Conservation (phyloP, 2,797 vertebrate species). For the Furcifer pardalis region DNA sequence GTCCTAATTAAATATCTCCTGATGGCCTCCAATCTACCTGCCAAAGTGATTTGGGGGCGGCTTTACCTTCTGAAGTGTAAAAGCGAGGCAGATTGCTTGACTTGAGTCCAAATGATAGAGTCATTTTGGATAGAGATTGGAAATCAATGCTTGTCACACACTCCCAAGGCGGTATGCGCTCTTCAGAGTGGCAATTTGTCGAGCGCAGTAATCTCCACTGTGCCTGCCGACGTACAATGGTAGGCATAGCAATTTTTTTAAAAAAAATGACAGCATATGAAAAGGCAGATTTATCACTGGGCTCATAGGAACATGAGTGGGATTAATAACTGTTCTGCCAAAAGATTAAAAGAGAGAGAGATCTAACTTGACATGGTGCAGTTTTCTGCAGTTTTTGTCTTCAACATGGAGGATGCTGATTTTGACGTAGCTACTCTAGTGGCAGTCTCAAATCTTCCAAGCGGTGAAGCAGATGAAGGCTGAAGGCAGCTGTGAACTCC, state of each 20-base stretch:
- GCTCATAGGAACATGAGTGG: slow-evolving; percentile 60
- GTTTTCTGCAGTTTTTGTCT: slow-evolving; percentile 51
- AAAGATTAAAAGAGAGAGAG: slow-evolving; percentile 13
- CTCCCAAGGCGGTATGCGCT: slow-evolving; percentile 60
- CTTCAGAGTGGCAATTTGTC: slow-evolving; percentile 74
- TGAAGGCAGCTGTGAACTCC: not conserved
- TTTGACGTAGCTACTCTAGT: slow-evolving; percentile 17
- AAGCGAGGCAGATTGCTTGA: slow-evolving; percentile 73
- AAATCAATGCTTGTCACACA: slow-evolving; percentile 82
- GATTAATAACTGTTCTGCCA: slow-evolving; percentile 43
- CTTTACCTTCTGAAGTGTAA: slow-evolving; percentile 64
- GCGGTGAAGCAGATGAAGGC: not conserved
- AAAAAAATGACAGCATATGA: slow-evolving; percentile 47
- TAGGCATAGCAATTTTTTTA: slow-evolving; percentile 35
- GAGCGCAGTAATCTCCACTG: slow-evolving; percentile 58
- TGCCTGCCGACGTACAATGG: slow-evolving; percentile 62
- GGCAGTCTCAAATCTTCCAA: not conserved
- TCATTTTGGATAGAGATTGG: slow-evolving; percentile 73
- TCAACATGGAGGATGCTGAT: slow-evolving; percentile 7
- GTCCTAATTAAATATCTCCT: slow-evolving; percentile 77
- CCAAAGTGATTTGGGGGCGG: slow-evolving; percentile 70
- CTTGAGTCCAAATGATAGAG: slow-evolving; percentile 70
- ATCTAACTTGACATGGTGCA: slow-evolving; percentile 57
- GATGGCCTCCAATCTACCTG: slow-evolving; percentile 66
- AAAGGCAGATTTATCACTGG: slow-evolving; percentile 49